These are phyloP conservation scores for Chironomus riparius DNA, from an alignment of 2,888 invertebrate species.

Conservation along the genomic window DNA sequence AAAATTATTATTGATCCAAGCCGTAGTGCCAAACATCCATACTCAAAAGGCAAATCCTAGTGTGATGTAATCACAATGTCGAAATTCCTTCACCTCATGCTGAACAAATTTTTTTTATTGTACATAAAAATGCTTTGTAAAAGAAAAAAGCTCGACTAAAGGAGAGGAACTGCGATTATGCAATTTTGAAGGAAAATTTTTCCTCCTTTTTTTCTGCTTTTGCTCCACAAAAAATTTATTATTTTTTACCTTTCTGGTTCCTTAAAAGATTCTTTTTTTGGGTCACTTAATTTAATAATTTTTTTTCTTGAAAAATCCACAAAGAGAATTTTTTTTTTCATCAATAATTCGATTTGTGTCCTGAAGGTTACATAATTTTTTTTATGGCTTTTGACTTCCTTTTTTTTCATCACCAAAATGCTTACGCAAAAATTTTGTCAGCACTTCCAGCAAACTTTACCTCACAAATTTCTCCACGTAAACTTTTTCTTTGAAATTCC, in stretches of 20 bases:
- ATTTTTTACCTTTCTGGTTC: too few species aligned
- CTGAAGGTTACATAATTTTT: not conserved
- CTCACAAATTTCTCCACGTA: not conserved
- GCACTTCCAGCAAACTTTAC: not conserved
- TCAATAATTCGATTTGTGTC: not conserved
- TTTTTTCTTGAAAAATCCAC: too few species aligned
- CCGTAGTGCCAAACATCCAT: too few species aligned
- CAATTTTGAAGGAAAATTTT: not conserved
- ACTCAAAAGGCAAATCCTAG: too few species aligned
- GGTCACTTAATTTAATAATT: not conserved
- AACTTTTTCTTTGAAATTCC: not conserved
- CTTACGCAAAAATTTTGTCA: not conserved
- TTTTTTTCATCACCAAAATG: not conserved
- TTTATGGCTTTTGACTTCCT: not conserved
- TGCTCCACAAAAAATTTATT: too few species aligned
- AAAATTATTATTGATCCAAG: too few species aligned
- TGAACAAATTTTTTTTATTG: too few species aligned
- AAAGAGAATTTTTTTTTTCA: not conserved
- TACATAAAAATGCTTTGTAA: not conserved
- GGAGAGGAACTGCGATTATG: not conserved
- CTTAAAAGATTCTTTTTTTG: too few species aligned
- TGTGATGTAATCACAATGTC: too few species aligned
- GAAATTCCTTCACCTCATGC: too few species aligned
- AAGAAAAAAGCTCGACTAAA: not conserved
- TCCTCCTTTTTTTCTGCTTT: too few species aligned